phyloP scores from a whole-genome alignment of 1,140 invertebrate species.

The Bombus sibiricus region DNA sequence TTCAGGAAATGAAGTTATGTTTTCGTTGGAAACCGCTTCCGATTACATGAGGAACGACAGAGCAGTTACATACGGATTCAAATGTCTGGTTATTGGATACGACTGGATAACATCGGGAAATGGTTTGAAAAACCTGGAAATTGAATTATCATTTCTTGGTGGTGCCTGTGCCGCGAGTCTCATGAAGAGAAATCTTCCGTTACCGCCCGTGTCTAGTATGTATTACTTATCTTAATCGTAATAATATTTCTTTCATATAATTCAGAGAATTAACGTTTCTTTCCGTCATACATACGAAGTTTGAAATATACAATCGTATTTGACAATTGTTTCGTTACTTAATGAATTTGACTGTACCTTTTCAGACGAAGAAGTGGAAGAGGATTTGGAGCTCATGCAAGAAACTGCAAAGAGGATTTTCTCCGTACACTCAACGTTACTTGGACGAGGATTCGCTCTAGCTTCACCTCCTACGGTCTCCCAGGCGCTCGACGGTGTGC shows the following conservation, averaged over 20 bases:
- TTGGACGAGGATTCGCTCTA: constrained; percentile 96
- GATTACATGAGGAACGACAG: constrained; percentile 97
- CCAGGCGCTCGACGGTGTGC: constrained; percentile 94
- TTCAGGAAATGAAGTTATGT: constrained; percentile 94
- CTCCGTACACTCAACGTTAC: constrained; percentile 87
- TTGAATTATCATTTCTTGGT: constrained; percentile 94
- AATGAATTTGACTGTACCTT: constrained; percentile 45
- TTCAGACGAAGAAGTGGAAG: constrained; percentile 89
- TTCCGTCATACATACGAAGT: not conserved
- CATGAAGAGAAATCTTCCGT: constrained; percentile 92
- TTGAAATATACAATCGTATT: not conserved
- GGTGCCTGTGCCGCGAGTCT: constrained; percentile 95
- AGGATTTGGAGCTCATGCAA: constrained; percentile 88
- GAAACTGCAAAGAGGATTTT: constrained; percentile 89
- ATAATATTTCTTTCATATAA: not conserved
- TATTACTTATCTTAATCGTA: constrained; percentile 28
- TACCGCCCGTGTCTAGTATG: constrained; percentile 87
- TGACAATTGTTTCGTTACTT: not conserved
- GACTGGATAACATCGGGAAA: constrained; percentile 88
- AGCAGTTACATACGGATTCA: constrained; percentile 93
- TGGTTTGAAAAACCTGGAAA: constrained; percentile 91
- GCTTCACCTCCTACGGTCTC: constrained; percentile 92
- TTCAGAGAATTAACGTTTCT: not conserved
- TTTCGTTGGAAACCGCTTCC: constrained; percentile 97
- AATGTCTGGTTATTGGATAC: constrained; percentile 95